Evolutionary conservation across 1,140 invertebrate species (phyloP).

Genomic region (Acyrthosiphon pisum): DNA sequence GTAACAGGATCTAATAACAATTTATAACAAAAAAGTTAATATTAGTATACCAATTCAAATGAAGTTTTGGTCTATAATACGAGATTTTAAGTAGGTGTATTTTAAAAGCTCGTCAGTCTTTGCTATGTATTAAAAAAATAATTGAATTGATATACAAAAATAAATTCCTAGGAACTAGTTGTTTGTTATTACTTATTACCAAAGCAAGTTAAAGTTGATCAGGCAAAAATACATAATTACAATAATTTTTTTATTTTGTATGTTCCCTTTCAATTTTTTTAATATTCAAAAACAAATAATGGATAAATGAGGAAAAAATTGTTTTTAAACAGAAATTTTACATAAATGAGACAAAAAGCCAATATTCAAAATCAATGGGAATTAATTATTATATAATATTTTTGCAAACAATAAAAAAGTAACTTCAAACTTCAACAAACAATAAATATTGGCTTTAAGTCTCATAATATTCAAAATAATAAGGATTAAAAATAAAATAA

Average conservation of each 20-base stretch:
- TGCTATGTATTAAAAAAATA: background rate
- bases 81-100: background rate
- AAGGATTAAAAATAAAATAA: constrained; percentile 26
- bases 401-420: constrained; percentile 1
- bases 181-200: background rate
- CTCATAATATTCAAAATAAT: constrained; percentile 8
- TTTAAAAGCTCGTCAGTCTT: background rate
- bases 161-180: constrained; percentile 22
- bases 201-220: background rate
- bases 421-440: constrained; percentile 1
- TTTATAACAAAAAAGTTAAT: background rate
- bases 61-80: background rate
- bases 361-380: background rate
- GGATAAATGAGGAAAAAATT: background rate
- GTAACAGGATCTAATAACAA: constrained; percentile 7
- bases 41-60: background rate
- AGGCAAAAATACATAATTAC: background rate
- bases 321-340: background rate
- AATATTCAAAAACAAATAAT: constrained; percentile 20
- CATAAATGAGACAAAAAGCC: background rate
- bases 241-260: background rate
- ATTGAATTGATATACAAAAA: constrained; percentile 18
- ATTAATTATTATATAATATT: background rate
- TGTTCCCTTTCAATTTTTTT: background rate
- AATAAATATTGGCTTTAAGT: constrained; percentile 1